Evolutionary conservation across 2,797 vertebrate species (phyloP).

Genomic region (Paramormyrops hopkinsi): DNA sequence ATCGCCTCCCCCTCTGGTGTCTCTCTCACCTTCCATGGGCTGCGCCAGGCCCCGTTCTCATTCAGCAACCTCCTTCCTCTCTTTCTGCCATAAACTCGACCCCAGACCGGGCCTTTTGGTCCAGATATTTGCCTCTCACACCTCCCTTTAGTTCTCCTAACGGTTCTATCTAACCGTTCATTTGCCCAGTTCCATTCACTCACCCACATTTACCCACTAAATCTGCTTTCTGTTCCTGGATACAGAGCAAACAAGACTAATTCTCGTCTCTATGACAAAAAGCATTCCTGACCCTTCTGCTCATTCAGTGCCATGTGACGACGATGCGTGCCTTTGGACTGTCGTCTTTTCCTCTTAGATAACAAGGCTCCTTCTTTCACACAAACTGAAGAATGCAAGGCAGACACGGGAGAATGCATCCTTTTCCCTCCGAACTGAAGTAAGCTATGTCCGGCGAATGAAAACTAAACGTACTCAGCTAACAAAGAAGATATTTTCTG

Average conservation of each 20-base stretch:
- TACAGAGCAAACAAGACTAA: background rate
- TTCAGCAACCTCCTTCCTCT: background rate
- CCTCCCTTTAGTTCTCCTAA: background rate
- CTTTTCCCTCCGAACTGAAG: background rate
- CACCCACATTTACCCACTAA: background rate
- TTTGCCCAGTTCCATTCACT: background rate
- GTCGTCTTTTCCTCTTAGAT: background rate
- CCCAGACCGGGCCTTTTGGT: background rate
- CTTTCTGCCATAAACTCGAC: background rate
- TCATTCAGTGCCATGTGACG: background rate
- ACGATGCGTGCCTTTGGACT: background rate
- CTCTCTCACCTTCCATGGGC: background rate
- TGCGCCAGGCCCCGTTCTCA: background rate
- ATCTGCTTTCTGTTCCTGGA: background rate
- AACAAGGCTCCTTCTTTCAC: background rate
- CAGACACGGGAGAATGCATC: background rate
- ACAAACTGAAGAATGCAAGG: background rate
- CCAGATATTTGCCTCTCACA: background rate
- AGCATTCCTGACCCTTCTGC: background rate
- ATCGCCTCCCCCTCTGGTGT: background rate
- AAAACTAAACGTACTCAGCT: background rate
- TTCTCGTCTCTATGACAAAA: background rate
- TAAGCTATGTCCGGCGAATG: background rate
- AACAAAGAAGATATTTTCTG: conserved; percentile 3
- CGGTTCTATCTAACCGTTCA: background rate